Evolutionary conservation across 1,140 invertebrate genomes (phyloP), one percentile per base, ranked within the genome.

Genomic region (Marisa cornuarietis): DNA sequence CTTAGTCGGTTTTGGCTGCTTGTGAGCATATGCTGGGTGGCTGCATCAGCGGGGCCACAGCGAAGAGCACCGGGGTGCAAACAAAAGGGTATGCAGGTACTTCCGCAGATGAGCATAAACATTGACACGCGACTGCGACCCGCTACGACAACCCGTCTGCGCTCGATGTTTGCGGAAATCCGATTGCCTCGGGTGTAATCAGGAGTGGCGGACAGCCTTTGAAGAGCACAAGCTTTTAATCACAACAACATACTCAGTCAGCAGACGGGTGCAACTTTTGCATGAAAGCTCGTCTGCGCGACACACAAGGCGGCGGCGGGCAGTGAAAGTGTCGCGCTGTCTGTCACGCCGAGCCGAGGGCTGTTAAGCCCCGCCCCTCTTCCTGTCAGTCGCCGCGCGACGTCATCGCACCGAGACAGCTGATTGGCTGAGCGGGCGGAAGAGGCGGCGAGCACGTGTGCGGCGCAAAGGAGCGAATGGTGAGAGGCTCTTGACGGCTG

Each of bases 141-240:
- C 11, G 54, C 54, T 58, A 58, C 16, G 54, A 58, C 54, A 18
- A 14, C 11, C 54, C 11, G n/a, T n/a, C 9, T 58, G 54, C 54
- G 54, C 31, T 58, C 11, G 54, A 1, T 58, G 54, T 18, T 58
- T 11, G 11, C 54, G 54, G 54, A 58, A 58, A 58, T 58, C 54
- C 54, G 54, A 58, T 58, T 58, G 54, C 54, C 54, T 58, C 16
- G 54, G 54, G 22, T n/a, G n/a, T 68, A 68, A 68, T 68, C 26
- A 31, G 22, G 65, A 68, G 65, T 24, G 65, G 65, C 22, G 26
- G 65, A 5, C 1, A 68, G 65, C 65, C 26, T 31, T 68, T 68
- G 26, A n/a, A 68, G 26, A 68, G n/a, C 22, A 68, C n/a, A 11
- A n/a, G 65, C 65, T 68, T 68, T 68, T 68, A 68, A 68, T 68